These are phyloP conservation scores for Heterodera carotae DNA, from an alignment of 1,140 invertebrate species.

Conservation along the genomic window DNA sequence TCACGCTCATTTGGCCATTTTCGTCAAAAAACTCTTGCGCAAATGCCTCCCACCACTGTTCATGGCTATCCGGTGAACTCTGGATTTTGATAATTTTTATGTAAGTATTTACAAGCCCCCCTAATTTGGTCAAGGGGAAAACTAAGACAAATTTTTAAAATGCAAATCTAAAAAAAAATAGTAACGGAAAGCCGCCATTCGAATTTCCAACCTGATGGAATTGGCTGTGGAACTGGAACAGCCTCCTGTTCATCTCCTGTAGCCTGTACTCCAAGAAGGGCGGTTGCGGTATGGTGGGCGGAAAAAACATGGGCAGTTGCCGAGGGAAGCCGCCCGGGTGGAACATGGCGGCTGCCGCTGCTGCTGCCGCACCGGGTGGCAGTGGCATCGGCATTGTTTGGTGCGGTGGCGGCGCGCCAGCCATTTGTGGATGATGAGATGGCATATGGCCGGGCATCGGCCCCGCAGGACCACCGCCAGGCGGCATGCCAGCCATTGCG, in stretches of 20 bases:
- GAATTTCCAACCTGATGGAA: constrained; percentile 1
- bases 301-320: constrained; percentile 15
- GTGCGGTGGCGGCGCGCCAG: constrained; percentile 14
- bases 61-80: constrained; percentile 22
- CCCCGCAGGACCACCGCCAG: not conserved
- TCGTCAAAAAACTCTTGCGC: constrained; percentile 50
- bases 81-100: not conserved
- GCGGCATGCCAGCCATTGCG: not conserved
- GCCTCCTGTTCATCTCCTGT: constrained; percentile 43
- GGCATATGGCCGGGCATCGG: not conserved
- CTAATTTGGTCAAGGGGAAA: too few species aligned
- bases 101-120: too few species aligned
- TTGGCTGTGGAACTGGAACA: constrained; percentile 37
- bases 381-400: constrained; percentile 17
- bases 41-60: constrained; percentile 52
- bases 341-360: constrained; percentile 9
- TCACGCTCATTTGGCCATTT: constrained; percentile 27
- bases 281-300: constrained; percentile 35
- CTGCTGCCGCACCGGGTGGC: constrained; percentile 11
- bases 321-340: constrained; percentile 24
- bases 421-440: constrained; percentile 17
- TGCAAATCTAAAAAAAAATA: too few species aligned
- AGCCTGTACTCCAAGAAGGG: constrained; percentile 44
- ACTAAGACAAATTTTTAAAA: too few species aligned
- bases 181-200: too few species aligned